Evolutionary conservation across 2,797 vertebrate species (phyloP), one percentile per base, ranked within the genome.

Genomic region (Karalla daura): DNA sequence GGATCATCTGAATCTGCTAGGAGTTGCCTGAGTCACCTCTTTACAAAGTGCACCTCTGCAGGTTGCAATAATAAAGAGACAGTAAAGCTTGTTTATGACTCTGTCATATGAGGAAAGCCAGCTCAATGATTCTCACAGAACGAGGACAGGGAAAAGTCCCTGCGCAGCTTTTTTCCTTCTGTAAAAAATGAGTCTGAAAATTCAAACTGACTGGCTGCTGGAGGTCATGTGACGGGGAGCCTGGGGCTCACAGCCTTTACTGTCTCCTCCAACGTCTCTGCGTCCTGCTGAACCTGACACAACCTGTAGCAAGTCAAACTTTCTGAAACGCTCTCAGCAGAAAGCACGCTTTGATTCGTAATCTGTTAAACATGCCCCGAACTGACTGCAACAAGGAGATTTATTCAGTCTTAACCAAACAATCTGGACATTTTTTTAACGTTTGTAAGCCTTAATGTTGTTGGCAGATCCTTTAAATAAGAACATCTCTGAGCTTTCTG

Each of bases 151-250:
- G 3, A 7, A 25, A 46, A 46, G 40, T 49, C 18, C 0, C 27
- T 44, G 25, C 51, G 37, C 14, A 37, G 52, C 14, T 51, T 64
- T 51, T 64, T 32, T n/a, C 46, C 15, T 10, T 3, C 15, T 49
- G 6, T 25, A 14, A n/a, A 44, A 24, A 76, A 52, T 33, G 0
- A 14, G 3, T 25, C 0, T 45, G 15, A 52, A 40, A 59, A 1
- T 47, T 63, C 11, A 3, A 23, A 0, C 3, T 5, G 4, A 84
- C 40, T 64, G 73, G 70, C 70, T 62, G 15, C 55, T 18, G 25
- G 0, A 5, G 41, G 37, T 73, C 78, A 80, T 30, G 49, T 76
- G 70, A 75, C 30, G 32, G 8, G 15, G 6, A 25, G 4, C 50
- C 11, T 3, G 39, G 23, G 49, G 36, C 63, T 49, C 2, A 13